phyloP scores from a whole-genome alignment of 2,113 vertebrate species.

The Clarias gariepinus region DNA sequence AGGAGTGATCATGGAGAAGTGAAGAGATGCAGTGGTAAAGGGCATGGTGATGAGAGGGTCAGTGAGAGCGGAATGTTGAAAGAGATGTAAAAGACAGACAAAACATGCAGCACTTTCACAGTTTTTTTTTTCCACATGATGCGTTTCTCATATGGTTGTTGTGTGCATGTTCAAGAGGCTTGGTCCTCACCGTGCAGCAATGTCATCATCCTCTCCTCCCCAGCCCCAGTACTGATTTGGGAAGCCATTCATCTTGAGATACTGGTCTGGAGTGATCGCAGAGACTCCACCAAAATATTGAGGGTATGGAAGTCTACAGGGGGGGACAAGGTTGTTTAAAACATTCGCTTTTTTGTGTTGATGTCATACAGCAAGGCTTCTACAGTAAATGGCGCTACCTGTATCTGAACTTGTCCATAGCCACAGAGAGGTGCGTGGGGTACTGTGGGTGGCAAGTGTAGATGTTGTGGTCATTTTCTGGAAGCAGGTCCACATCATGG shows the following conservation, averaged over 20 bases:
- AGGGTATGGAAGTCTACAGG: constrained; percentile 84
- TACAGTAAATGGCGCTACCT: constrained; percentile 66
- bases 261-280: constrained; percentile 90
- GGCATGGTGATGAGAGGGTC: constrained; percentile 43
- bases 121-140: constrained; percentile 13
- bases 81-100: constrained; percentile 37
- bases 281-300: constrained; percentile 94
- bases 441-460: constrained; percentile 89
- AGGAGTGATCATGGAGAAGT: constrained; percentile 32
- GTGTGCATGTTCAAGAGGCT: neutral
- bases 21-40: constrained; percentile 40
- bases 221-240: constrained; percentile 96
- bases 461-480: constrained; percentile 94
- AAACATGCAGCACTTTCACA: constrained; percentile 33
- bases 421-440: constrained; percentile 88
- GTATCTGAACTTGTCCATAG: constrained; percentile 97
- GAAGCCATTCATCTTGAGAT: constrained; percentile 95
- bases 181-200: constrained; percentile 84
- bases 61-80: constrained; percentile 35
- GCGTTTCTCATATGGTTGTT: constrained; percentile 16
- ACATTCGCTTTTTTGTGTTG: neutral
- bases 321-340: neutral
- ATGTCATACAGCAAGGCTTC: neutral
- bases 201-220: constrained; percentile 94
- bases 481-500: constrained; percentile 91